Conservation (phyloP, 2,888 invertebrate species). For the Cheilosia vulpina region DNA sequence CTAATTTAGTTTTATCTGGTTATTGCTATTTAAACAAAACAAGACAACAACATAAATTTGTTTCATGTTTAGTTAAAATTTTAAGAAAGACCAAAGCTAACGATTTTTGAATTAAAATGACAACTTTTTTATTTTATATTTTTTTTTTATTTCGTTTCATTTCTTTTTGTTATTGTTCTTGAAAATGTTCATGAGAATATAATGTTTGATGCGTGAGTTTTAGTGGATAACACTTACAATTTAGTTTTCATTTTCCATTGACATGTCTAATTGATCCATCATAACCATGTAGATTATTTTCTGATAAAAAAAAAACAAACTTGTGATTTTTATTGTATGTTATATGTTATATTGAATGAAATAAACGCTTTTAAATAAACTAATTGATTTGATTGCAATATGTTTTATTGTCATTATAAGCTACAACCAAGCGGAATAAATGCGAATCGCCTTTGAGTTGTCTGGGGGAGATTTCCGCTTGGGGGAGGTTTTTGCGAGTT, state of each 20-base stretch:
- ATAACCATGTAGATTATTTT: conserved; percentile 53
- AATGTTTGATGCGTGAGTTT: conserved; percentile 41
- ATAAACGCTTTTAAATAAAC: conserved; percentile 61
- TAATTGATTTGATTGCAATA: not conserved
- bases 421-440: no score
- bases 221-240: conserved; percentile 16
- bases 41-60: not conserved
- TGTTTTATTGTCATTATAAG: no score
- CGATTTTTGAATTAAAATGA: conserved; percentile 51
- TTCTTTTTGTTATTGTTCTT: conserved; percentile 16
- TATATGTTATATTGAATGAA: conserved; percentile 65
- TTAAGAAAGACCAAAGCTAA: conserved; percentile 67
- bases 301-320: conserved; percentile 48
- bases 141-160: not conserved
- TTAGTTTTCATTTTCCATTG: conserved; percentile 31
- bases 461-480: no score
- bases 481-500: no score
- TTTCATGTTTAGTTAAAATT: conserved; percentile 49
- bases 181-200: conserved; percentile 34
- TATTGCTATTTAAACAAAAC: conserved; percentile 38
- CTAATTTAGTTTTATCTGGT: conserved; percentile 45
- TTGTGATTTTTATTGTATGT: conserved; percentile 68
- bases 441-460: not conserved
- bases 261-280: conserved; percentile 35
- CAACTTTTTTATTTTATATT: no score